Evolutionary conservation across 2,888 invertebrate genomes (phyloP).

Genomic region (Heliconius erato): DNA sequence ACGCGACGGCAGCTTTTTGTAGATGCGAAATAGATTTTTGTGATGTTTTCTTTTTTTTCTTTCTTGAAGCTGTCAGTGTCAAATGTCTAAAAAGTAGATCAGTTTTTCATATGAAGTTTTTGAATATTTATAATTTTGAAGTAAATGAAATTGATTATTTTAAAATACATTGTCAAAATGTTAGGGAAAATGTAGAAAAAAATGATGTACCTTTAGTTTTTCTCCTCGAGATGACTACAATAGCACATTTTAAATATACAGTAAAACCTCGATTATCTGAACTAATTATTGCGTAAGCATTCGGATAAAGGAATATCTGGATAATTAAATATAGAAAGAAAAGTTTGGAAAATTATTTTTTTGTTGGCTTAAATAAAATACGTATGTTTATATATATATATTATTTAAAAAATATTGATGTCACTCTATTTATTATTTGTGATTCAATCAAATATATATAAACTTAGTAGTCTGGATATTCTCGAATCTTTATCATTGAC

Average conservation of each 20-base stretch:
- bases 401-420: background rate
- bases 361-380: too few species aligned
- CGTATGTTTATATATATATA: background rate
- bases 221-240: too few species aligned
- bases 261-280: too few species aligned
- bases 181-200: too few species aligned
- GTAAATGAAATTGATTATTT: background rate
- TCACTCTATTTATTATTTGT: too few species aligned
- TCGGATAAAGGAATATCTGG: background rate
- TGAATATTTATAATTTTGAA: background rate
- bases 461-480: too few species aligned
- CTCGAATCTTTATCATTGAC: too few species aligned
- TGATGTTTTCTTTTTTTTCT: background rate
- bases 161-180: too few species aligned
- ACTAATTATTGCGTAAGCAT: background rate
- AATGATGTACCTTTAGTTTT: too few species aligned
- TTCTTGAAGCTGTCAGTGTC: background rate
- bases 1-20: slow-evolving; percentile 20
- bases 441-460: too few species aligned
- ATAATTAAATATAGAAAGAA: background rate
- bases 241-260: too few species aligned
- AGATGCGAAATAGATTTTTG: background rate
- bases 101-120: background rate
- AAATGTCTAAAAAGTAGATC: background rate
- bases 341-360: too few species aligned